Evolutionary conservation across 2,888 invertebrate species (phyloP).

Genomic region (Aradus depressus): DNA sequence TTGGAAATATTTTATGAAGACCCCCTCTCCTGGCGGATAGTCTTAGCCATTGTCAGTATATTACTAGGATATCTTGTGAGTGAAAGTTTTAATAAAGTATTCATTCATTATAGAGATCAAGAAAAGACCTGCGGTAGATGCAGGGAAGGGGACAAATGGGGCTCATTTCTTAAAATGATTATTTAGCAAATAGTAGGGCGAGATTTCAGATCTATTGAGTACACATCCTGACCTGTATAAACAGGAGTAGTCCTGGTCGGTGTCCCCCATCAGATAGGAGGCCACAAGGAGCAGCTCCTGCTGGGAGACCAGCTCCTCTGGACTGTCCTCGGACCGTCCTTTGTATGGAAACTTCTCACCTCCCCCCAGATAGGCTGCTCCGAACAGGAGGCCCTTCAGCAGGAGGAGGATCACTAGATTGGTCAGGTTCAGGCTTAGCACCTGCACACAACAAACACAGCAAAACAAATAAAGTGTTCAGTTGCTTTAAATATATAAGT

Average conservation of each 20-base stretch:
- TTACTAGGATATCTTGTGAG: too few relatives aligned
- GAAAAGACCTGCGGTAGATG: too few relatives aligned
- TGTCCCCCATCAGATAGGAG: slow-evolving; percentile 56
- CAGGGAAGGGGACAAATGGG: too few relatives aligned
- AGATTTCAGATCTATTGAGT: too few relatives aligned
- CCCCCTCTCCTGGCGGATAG: too few relatives aligned
- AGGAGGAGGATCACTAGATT: slow-evolving; percentile 68
- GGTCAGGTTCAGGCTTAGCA: slow-evolving; percentile 69
- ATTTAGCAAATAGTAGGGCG: too few relatives aligned
- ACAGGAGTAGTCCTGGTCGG: slow-evolving; percentile 52
- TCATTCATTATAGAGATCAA: too few relatives aligned
- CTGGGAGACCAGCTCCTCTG: slow-evolving; percentile 42
- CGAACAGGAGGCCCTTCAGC: slow-evolving; percentile 68
- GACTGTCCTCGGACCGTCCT: slow-evolving; percentile 16
- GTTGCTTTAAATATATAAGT: slow-evolving; percentile 4
- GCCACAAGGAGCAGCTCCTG: slow-evolving; percentile 60
- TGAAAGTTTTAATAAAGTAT: too few relatives aligned
- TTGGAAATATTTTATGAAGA: too few relatives aligned
- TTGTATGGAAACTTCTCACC: slow-evolving; percentile 38
- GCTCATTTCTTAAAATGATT: too few relatives aligned
- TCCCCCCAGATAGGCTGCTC: slow-evolving; percentile 65
- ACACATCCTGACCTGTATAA: slow-evolving; percentile 28
- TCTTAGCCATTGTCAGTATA: too few relatives aligned
- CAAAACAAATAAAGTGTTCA: background rate
- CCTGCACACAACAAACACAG: slow-evolving; percentile 38